Conservation (phyloP, 1,140 invertebrate species). For the Helicoverpa zea region DNA sequence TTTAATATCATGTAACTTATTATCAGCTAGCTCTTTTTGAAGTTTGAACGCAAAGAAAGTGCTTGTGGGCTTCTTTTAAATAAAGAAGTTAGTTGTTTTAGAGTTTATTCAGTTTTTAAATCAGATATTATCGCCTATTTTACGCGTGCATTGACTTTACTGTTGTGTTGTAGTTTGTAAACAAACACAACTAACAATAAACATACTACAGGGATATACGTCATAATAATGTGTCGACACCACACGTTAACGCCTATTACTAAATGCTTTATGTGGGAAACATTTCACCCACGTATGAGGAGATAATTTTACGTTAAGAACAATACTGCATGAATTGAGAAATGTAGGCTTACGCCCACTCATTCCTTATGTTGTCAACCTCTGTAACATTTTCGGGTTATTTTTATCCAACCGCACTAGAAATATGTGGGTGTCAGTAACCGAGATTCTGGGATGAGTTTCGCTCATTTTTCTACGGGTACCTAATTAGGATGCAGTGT, state of each 20-base stretch:
- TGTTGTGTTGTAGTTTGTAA: neutral
- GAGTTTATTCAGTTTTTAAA: no score
- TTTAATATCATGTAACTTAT: no score
- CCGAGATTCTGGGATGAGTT: no score
- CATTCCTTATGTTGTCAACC: conserved; percentile 1
- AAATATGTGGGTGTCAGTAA: conserved; percentile 10
- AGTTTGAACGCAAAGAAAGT: no score
- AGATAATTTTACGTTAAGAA: conserved; percentile 6
- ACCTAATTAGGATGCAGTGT: no score
- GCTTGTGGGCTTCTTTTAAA: no score
- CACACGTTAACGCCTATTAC: neutral
- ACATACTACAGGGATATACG: no score
- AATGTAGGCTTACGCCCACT: conserved; percentile 9
- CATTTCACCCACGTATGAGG: conserved; percentile 9
- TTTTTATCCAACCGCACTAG: neutral
- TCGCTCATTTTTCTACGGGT: no score
- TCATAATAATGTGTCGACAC: neutral
- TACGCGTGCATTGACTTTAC: neutral
- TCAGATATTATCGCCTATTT: no score
- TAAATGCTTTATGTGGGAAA: neutral
- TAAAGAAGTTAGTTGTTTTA: no score
- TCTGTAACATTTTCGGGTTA: neutral
- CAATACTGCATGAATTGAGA: conserved; percentile 23
- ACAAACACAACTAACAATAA: neutral
- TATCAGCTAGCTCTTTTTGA: no score